Conservation (phyloP, 2,113 vertebrate species). For the Centropus unirufus region DNA sequence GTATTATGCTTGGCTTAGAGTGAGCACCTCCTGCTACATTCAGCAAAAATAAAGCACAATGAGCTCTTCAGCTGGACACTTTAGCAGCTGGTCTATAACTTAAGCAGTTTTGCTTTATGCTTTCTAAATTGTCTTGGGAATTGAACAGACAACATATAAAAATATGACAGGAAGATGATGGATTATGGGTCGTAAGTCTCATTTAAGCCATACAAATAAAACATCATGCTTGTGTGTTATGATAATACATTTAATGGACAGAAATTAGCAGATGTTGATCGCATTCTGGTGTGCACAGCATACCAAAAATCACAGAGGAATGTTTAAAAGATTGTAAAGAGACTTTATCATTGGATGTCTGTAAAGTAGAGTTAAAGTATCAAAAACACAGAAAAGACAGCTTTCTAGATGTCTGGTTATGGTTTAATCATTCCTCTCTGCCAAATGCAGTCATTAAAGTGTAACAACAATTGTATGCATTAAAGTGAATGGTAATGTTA, state of each 20-base stretch:
- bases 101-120: slow-evolving; percentile 82
- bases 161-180: slow-evolving; percentile 87
- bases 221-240: slow-evolving; percentile 83
- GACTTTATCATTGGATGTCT: background rate
- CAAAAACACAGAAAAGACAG: slow-evolving; percentile 56
- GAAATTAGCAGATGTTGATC: slow-evolving; percentile 87
- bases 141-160: slow-evolving; percentile 83
- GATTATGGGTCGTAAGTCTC: slow-evolving; percentile 86
- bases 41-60: slow-evolving; percentile 78
- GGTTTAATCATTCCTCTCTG: background rate
- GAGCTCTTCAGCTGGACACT: slow-evolving; percentile 85
- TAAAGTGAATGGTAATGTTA: background rate
- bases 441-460: slow-evolving; percentile 34
- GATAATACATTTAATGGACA: slow-evolving; percentile 80
- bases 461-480: background rate
- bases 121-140: slow-evolving; percentile 76
- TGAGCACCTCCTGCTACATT: slow-evolving; percentile 77
- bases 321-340: slow-evolving; percentile 25
- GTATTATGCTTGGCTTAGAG: slow-evolving; percentile 84
- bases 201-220: slow-evolving; percentile 87
- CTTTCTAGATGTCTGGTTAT: slow-evolving; percentile 27
- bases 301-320: slow-evolving; percentile 74
- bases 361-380: slow-evolving; percentile 30
- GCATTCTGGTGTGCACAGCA: slow-evolving; percentile 68
- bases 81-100: slow-evolving; percentile 91